phyloP scores from a whole-genome alignment of 2,113 vertebrate genomes.

The Ondatra zibethicus region DNA sequence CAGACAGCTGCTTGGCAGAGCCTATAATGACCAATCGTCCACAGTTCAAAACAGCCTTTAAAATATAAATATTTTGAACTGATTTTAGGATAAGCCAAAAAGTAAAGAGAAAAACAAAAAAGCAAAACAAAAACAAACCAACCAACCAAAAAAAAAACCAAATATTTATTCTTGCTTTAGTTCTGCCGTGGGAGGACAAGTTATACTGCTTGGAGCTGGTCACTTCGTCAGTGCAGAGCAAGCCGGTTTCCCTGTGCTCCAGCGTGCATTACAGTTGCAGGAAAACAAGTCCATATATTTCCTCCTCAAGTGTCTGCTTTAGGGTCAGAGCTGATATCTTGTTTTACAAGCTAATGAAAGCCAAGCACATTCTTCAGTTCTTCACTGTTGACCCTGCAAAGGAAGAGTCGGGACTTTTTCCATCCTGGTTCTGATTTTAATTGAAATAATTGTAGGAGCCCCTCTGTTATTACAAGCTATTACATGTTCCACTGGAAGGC shows the following conservation, averaged over 20 bases:
- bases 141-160: background rate
- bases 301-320: constrained; percentile 59
- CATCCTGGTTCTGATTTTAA: constrained; percentile 40
- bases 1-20: background rate
- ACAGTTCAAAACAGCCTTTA: background rate
- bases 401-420: constrained; percentile 34
- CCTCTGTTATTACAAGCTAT: constrained; percentile 65
- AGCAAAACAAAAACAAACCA: background rate
- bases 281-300: constrained; percentile 69
- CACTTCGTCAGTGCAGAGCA: constrained; percentile 19
- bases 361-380: background rate
- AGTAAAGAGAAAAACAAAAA: constrained; percentile 2
- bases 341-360: constrained; percentile 76
- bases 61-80: constrained; percentile 20
- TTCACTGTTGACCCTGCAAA: background rate
- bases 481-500: constrained; percentile 47
- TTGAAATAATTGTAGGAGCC: constrained; percentile 70
- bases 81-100: constrained; percentile 25
- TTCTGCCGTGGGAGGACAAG: background rate
- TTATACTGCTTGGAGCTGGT: background rate
- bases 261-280: constrained; percentile 55
- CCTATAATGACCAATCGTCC: background rate
- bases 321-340: constrained; percentile 39
- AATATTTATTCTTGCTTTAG: background rate
- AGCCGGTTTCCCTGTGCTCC: background rate